Evolutionary conservation across 2,797 vertebrate species (phyloP).

Genomic region (Melanotaenia maccullochi): DNA sequence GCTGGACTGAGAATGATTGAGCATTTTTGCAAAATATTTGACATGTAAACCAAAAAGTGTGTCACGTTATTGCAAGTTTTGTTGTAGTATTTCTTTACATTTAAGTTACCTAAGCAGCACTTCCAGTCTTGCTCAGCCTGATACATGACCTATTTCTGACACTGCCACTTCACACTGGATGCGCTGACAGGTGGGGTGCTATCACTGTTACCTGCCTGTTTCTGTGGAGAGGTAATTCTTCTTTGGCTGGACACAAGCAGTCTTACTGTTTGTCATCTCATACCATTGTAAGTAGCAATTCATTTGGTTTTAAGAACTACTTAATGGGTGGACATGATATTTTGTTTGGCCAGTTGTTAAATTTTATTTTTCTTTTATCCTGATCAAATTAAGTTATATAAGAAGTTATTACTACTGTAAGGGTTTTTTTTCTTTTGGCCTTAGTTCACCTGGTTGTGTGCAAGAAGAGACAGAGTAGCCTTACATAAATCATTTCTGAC

Average conservation of each 20-base stretch:
- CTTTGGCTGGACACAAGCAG: neutral
- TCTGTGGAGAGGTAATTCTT: constrained; percentile 10
- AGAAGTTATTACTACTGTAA: neutral
- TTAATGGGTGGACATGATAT: neutral
- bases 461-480: neutral
- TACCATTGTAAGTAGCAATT: neutral
- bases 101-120: neutral
- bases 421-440: neutral
- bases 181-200: neutral
- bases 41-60: neutral
- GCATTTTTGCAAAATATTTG: neutral
- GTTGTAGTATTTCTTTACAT: neutral
- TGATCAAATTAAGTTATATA: neutral
- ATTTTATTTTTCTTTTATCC: neutral
- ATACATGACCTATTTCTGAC: constrained; percentile 1
- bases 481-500: no score
- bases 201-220: constrained; percentile 13
- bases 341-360: neutral
- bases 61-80: neutral
- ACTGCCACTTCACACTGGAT: neutral
- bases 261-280: constrained; percentile 2
- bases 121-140: constrained; percentile 21
- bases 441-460: neutral
- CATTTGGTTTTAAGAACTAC: neutral
- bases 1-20: neutral